Base-by-base conservation (phyloP, 1,140 invertebrate species). In the Dreissena rostriformis region DNA sequence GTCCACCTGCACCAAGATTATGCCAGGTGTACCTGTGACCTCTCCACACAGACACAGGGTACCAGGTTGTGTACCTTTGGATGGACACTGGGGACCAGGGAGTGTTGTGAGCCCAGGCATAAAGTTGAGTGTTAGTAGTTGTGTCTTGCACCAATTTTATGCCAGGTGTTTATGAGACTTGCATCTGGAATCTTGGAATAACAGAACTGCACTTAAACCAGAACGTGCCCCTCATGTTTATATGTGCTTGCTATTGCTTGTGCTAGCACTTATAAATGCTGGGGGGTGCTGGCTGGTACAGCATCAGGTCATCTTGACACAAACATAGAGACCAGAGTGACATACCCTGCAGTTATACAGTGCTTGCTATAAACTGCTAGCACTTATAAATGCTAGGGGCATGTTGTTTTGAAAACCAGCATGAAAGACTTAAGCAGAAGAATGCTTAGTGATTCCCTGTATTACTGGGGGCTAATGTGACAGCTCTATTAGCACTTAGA, bases 311-410 rank as follows among this genome's bases (percentile, higher is more conserved):
- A 19, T 5, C 8, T 39, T 39, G 2, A 39, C 39, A 39, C 39
- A 5, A 8, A 39, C 39, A 39, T 39, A 5, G 8, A 5, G 4
- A 39, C 14, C 10, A 68, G 22, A 53, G 29, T 55, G 11, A 67
- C 14, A 11, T 70, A 22, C 11, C 75, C 65, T 75, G 77, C 51
- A 76, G 74, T 74, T 86, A 75, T 51, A 76, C 65, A 29, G 79
- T 82, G 85, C 85, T 82, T 39, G 74, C 73, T 26, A 72, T 17
- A 65, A 2, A 22, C 26, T 72, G 70, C 68, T 82, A 86, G 85
- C 85, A 86, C 85, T 86, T 86, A 70, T 75, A 72, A 82, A 86
- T 86, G 85, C 85, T 81, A 75, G 79, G 79, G 78, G 73, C 79
- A 72, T 55, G 57, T 52, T 66, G 51, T 49, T 53, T 66, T n/a